Base-by-base conservation (phyloP, 2,888 invertebrate genomes). In the Agrotis exclamationis region DNA sequence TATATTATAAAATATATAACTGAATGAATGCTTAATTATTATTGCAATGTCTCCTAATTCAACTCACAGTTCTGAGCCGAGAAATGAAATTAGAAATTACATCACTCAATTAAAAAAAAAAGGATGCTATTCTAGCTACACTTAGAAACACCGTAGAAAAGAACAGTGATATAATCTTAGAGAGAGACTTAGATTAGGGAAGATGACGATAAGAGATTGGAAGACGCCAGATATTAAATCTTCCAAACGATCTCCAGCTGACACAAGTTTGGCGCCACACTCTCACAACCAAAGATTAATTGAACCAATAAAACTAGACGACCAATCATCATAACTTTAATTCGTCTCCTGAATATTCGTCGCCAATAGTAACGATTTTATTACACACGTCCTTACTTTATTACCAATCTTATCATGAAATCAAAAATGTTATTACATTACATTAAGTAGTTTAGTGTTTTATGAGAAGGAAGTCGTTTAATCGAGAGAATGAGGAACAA, bases 241-340 rank as follows among this genome's bases (percentile, higher is more conserved):
- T 67, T 14, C 5, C 48, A 45, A 56, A 75, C 68, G 50, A 45
- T 47, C 45, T 68, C 48, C 28, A 33, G 28, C 22, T 13, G 24
- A 11, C 24, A 50, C 33, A 39, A 76, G 16, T 54, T 59, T 59
- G 72, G 64, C 65, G 72, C 72, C 76, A 77, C 44, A 33, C 33
- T 58, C 62, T 56, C 62, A 70, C 39, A 68, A 57, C 56, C 39
- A 50, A 68, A 70, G 44, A 83, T 76, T 79, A 83, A 83, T 82
- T 73, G 64, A 68, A 71, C 66, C 57, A 83, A 80, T 83, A 68
- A 72, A 70, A 16, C 54, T 67, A 53, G 33, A 44, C 76, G 58
- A 73, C 68, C 71, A 81, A 83, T 81, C 73, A 76, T 69, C 60
- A 59, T 74, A 70, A 82, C 65, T 79, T 63, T 70, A 72, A 81